phyloP scores from a whole-genome alignment of 2,113 vertebrate species.

The Megaceryle torquata region DNA sequence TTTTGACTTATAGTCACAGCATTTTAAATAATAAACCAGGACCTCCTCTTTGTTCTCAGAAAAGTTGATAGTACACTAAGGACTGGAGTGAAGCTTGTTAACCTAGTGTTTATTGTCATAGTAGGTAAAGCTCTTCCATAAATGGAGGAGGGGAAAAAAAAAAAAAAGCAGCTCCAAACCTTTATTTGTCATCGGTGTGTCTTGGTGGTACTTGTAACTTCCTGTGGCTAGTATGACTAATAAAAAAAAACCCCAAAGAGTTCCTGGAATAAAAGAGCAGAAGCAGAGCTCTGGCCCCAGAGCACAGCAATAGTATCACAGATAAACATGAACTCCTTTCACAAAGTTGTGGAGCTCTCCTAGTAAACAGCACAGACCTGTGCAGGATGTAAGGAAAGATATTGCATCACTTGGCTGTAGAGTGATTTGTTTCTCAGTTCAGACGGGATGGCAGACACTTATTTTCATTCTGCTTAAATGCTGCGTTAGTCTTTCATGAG shows the following conservation, averaged over 20 bases:
- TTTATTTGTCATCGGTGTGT: neutral
- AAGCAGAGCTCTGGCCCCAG: neutral
- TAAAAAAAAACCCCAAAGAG: neutral
- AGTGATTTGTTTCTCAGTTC: neutral
- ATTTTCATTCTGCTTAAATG: neutral
- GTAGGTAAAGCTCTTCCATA: neutral
- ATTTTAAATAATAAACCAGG: neutral
- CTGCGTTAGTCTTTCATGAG: neutral
- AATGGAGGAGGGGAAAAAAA: neutral
- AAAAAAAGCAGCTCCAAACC: neutral
- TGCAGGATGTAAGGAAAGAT: neutral
- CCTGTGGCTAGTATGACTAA: neutral
- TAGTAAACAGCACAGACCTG: neutral
- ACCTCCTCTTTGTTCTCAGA: neutral
- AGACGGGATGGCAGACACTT: neutral
- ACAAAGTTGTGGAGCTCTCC: neutral
- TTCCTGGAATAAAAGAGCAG: neutral
- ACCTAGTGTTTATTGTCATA: neutral
- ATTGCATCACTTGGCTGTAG: neutral
- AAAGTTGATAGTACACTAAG: fast-evolving
- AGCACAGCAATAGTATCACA: neutral
- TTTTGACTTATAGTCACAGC: neutral
- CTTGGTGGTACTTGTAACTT: neutral
- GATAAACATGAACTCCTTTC: neutral
- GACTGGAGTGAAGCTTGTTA: neutral